A percentile compares a stretch with the other conserved stretches of the same genome.
These are phyloP conservation scores for Dolomedes plantarius DNA, from an alignment of 2,888 invertebrate species.

Conservation along the genomic window DNA sequence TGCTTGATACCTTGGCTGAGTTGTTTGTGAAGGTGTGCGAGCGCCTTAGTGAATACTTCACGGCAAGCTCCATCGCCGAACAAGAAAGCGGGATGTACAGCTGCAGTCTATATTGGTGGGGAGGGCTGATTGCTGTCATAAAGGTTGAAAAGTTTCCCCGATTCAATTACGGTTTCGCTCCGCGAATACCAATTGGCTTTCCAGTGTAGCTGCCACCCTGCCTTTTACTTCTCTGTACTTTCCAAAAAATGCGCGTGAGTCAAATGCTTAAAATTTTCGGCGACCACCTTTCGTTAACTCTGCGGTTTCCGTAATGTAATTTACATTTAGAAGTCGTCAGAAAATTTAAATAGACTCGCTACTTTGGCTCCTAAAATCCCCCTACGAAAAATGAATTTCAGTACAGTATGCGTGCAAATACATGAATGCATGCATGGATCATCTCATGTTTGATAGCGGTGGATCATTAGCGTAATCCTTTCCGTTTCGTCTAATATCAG, in stretches of 20 bases:
- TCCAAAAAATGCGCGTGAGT: slow-evolving; percentile 37
- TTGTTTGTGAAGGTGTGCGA: too few species aligned
- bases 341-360: slow-evolving; percentile 26
- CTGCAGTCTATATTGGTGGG: background rate
- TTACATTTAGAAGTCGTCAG: slow-evolving; percentile 42
- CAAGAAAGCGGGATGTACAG: slow-evolving; percentile 13
- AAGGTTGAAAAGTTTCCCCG: slow-evolving; percentile 62
- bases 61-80: slow-evolving; percentile 20
- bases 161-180: slow-evolving; percentile 51
- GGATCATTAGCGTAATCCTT: too few species aligned
- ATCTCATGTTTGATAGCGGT: too few species aligned
- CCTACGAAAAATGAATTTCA: background rate
- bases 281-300: slow-evolving; percentile 40
- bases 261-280: slow-evolving; percentile 49
- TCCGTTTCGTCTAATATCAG: too few species aligned
- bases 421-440: too few species aligned
- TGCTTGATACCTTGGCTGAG: too few species aligned
- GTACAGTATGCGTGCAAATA: background rate
- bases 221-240: background rate
- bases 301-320: slow-evolving; percentile 42
- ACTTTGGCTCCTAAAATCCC: slow-evolving; percentile 8
- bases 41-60: slow-evolving; percentile 15
- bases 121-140: slow-evolving; percentile 58
- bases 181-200: slow-evolving; percentile 60
- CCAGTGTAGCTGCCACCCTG: slow-evolving; percentile 9